Conservation (phyloP, 2,113 vertebrate genomes). For the Hippocampus zosterae region DNA sequence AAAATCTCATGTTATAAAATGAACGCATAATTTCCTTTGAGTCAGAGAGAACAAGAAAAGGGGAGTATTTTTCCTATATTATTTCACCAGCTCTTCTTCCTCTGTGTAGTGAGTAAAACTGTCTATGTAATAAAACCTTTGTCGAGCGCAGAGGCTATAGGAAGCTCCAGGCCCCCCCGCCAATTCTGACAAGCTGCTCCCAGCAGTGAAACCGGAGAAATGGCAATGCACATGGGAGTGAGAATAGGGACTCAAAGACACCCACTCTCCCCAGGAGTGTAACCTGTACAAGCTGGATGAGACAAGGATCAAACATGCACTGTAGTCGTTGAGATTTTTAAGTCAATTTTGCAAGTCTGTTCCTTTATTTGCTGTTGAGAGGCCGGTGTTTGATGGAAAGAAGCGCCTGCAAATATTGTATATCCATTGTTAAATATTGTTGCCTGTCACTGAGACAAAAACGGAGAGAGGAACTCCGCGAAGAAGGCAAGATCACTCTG, state of each 20-base stretch:
- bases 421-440: not conserved
- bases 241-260: conserved; percentile 47
- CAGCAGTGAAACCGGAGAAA: conserved; percentile 62
- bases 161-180: conserved; percentile 29
- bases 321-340: conserved; percentile 17
- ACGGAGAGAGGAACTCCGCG: no score
- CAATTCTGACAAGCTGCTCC: conserved; percentile 37
- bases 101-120: not conserved
- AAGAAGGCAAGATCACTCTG: no score
- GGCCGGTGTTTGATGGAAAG: not conserved
- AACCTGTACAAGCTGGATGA: conserved; percentile 11
- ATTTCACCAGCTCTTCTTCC: not conserved
- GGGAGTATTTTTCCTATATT: no score
- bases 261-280: conserved; percentile 33
- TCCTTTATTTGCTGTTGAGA: not conserved
- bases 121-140: conserved; percentile 47
- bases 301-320: conserved; percentile 28
- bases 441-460: no score
- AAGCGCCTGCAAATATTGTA: not conserved
- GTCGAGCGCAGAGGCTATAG: conserved; percentile 42
- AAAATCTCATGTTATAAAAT: not conserved
- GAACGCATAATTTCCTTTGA: not conserved
- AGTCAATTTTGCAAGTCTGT: not conserved
- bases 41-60: no score
- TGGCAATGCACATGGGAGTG: conserved; percentile 52